A percentile compares a stretch with the other conserved stretches of the same genome.
These are phyloP conservation scores for Argentina silus DNA, from an alignment of 2,797 vertebrate genomes.

Conservation along the genomic window DNA sequence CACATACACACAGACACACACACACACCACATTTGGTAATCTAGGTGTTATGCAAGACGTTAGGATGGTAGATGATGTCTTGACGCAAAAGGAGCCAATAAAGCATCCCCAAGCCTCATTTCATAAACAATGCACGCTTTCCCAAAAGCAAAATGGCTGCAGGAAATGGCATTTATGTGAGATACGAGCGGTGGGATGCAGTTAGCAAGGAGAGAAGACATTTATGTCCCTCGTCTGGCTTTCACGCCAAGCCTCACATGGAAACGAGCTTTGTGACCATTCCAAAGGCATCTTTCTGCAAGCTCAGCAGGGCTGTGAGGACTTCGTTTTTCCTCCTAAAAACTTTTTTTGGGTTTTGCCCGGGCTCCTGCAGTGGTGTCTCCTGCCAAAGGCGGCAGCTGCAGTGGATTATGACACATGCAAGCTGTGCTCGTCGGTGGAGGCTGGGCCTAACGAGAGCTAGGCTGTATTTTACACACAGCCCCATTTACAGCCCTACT, in stretches of 20 bases:
- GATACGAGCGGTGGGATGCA: constrained; percentile 17
- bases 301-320: constrained; percentile 37
- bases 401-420: constrained; percentile 66
- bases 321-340: constrained; percentile 10
- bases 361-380: constrained; percentile 49
- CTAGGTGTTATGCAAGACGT: constrained; percentile 38
- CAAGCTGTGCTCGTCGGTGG: constrained; percentile 62
- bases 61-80: constrained; percentile 22
- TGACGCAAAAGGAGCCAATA: constrained; percentile 18
- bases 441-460: constrained; percentile 61
- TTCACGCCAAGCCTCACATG: constrained; percentile 30
- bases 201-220: constrained; percentile 8
- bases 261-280: constrained; percentile 20
- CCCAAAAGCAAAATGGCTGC: constrained; percentile 32
- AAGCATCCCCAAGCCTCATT: constrained; percentile 8
- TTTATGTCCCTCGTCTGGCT: constrained; percentile 25
- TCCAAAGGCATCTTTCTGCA: constrained; percentile 31
- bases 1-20: constrained; percentile 4
- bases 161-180: constrained; percentile 32
- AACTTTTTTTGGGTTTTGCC: constrained; percentile 48
- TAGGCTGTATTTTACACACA: constrained; percentile 42
- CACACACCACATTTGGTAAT: constrained; percentile 20
- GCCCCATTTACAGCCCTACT: constrained; percentile 35
- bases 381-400: constrained; percentile 64
- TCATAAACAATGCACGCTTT: constrained; percentile 22